These are phyloP conservation scores for Geothlypis trichas DNA, from an alignment of 2,113 vertebrate species.

Conservation along the genomic window DNA sequence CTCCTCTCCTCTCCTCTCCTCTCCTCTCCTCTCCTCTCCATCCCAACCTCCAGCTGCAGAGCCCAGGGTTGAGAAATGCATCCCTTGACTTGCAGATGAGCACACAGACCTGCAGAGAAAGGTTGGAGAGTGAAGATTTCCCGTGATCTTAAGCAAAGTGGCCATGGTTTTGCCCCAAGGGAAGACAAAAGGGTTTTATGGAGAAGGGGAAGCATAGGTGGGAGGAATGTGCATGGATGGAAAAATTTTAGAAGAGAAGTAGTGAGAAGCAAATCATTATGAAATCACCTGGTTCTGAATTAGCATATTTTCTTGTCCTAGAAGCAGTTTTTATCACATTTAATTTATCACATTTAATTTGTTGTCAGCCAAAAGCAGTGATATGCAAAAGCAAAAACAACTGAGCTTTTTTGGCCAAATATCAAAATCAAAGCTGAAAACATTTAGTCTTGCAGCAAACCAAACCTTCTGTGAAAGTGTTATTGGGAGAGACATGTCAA, in stretches of 20 bases:
- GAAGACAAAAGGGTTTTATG: not conserved
- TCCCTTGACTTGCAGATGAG: not conserved
- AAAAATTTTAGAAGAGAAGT: not conserved
- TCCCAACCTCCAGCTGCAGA: not conserved
- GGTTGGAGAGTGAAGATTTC: not conserved
- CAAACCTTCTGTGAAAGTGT: not conserved
- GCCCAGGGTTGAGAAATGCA: accelerated
- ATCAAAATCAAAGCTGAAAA: not conserved
- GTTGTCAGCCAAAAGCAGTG: not conserved
- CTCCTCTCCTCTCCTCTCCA: too few relatives aligned
- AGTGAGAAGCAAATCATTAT: not conserved
- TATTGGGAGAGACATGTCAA: not conserved
- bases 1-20: too few relatives aligned
- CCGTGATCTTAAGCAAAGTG: not conserved
- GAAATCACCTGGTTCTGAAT: not conserved
- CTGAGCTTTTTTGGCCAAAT: not conserved
- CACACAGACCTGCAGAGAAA: not conserved
- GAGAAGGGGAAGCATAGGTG: accelerated
- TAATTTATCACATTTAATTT: not conserved
- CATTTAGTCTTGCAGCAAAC: not conserved
- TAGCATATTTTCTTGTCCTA: not conserved
- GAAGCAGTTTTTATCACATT: not conserved
- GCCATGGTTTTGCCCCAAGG: not conserved
- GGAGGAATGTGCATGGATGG: accelerated
- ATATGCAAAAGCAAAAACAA: not conserved